Evolutionary conservation across 2,888 invertebrate genomes (phyloP).

Genomic region (Lithophane leautieri): DNA sequence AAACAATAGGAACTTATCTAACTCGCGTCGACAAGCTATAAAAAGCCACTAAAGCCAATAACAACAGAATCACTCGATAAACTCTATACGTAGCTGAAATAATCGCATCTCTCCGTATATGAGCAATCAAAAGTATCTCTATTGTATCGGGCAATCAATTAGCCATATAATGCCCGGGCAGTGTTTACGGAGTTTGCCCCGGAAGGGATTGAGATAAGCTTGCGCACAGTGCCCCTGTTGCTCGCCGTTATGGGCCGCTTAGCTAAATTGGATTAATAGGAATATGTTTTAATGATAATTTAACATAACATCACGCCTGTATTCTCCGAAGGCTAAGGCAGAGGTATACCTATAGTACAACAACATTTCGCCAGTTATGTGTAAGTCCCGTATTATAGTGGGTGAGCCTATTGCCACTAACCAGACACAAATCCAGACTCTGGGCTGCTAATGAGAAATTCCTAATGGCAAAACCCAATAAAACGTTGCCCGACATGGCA

Average conservation of each 20-base stretch:
- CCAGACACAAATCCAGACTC: too few relatives aligned
- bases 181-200: constrained; percentile 55
- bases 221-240: constrained; percentile 35
- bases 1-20: background rate
- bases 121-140: constrained; percentile 55
- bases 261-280: constrained; percentile 41
- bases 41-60: constrained; percentile 16
- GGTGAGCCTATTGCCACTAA: too few relatives aligned
- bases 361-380: too few relatives aligned
- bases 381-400: too few relatives aligned
- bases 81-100: constrained; percentile 41
- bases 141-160: constrained; percentile 63
- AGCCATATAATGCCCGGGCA: constrained; percentile 46
- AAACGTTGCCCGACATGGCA: too few relatives aligned
- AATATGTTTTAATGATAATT: constrained; percentile 26
- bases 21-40: background rate
- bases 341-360: too few relatives aligned
- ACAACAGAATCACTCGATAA: constrained; percentile 26
- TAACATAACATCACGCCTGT: too few relatives aligned
- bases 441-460: too few relatives aligned
- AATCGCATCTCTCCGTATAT: constrained; percentile 40
- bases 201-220: constrained; percentile 58
- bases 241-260: constrained; percentile 7
- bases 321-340: too few relatives aligned
- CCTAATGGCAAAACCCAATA: too few relatives aligned